Conservation (phyloP, 2,113 vertebrate genomes). For the Ammodytes marinus region DNA sequence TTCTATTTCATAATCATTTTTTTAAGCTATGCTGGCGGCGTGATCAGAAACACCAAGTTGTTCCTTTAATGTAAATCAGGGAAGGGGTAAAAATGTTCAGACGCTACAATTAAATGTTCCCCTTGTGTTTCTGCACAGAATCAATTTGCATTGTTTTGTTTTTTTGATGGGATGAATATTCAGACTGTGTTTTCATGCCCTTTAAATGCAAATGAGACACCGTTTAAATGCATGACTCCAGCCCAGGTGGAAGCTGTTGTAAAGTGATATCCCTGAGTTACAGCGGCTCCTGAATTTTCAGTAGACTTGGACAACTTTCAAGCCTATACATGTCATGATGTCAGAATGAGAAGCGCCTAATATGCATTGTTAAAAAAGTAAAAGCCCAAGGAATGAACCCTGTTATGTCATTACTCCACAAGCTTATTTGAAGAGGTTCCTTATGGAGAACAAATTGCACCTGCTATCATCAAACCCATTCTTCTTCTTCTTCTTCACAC, state of each 20-base stretch:
- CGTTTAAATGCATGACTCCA: conserved; percentile 43
- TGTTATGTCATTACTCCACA: conserved; percentile 46
- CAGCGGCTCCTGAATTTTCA: conserved; percentile 52
- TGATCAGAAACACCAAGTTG: not conserved
- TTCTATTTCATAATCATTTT: not conserved
- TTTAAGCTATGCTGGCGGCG: not conserved
- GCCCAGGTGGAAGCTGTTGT: conserved; percentile 61
- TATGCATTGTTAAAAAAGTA: conserved; percentile 51
- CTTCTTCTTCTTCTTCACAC: conserved; percentile 28
- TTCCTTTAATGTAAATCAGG: not conserved
- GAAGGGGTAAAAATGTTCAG: not conserved
- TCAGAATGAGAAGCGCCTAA: conserved; percentile 61
- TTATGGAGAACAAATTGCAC: conserved; percentile 47
- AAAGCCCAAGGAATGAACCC: conserved; percentile 28
- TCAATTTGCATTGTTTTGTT: conserved; percentile 42
- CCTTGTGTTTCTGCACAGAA: not conserved
- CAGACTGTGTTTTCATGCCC: conserved; percentile 4
- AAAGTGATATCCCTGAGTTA: conserved; percentile 48
- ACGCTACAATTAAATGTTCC: not conserved
- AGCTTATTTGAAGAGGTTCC: conserved; percentile 38
- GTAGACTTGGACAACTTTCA: conserved; percentile 42
- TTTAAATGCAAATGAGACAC: conserved; percentile 28
- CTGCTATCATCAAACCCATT: conserved; percentile 20
- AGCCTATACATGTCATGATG: conserved; percentile 60
- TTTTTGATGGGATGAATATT: conserved; percentile 39